phyloP scores from a whole-genome alignment of 64 coral and sea anemone species.

The Pachyseris speciosa region DNA sequence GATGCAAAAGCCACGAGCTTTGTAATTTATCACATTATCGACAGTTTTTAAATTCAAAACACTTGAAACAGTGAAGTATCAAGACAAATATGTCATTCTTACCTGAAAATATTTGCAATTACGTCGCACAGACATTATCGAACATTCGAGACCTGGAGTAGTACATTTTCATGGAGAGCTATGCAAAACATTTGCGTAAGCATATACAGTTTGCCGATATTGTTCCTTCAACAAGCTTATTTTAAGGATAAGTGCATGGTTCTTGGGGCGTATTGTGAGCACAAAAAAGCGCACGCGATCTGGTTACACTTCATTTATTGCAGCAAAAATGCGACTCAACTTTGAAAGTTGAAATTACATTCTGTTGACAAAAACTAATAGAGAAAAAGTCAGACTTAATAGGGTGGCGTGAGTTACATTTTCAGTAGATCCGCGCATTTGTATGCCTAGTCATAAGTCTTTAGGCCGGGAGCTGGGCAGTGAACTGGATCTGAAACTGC shows the following conservation, averaged over 20 bases:
- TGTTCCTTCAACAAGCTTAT: background rate
- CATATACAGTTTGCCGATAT: background rate
- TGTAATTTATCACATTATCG: background rate
- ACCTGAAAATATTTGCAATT: background rate
- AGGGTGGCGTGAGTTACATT: too few species aligned
- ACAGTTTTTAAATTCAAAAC: background rate
- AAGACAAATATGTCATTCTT: background rate
- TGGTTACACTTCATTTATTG: background rate
- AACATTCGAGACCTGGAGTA: background rate
- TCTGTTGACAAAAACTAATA: background rate
- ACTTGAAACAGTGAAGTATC: background rate
- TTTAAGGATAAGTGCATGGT: background rate
- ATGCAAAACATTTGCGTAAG: background rate
- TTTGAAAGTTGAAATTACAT: background rate
- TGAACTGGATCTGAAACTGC: background rate
- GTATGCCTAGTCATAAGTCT: too few species aligned
- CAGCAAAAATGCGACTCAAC: background rate
- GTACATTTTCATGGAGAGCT: conserved; percentile 8
- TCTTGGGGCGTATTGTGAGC: background rate
- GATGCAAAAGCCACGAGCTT: background rate
- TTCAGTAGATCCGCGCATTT: too few species aligned
- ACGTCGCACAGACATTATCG: background rate
- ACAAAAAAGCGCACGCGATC: background rate
- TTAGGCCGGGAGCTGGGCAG: background rate
- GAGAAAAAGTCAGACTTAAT: background rate